Evolutionary conservation across 2,888 invertebrate genomes (phyloP), one percentile per base, ranked within the genome.

Genomic region (Amphipoea lucens): DNA sequence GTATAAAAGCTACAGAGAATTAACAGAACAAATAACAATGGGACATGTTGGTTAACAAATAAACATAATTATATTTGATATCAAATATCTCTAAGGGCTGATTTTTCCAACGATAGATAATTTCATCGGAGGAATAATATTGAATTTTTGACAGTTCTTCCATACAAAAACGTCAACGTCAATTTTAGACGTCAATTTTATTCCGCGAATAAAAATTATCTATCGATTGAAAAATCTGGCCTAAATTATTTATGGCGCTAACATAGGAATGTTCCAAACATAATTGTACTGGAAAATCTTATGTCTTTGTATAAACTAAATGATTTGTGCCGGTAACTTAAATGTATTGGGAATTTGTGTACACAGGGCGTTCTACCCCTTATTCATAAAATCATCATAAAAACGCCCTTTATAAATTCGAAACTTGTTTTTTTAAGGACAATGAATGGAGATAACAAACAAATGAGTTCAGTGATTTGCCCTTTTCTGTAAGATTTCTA

Each of bases 321-420:
- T 66, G 17, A 54, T 87, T 87, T 87, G 89, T 87, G 85, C 87
- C 76, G 74, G 69, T 70, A 57, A 66, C 23, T 71, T 67, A 62
- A 67, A n/a, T 42, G 11, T 70, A 74, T 67, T 75, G n/a, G 42
- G 45, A 62, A 29, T 48, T 67, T 45, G 20, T 40, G 14, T 65
- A 63, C 7, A 36, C 17, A 7, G 62, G 62, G 7, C 3, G 2
- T 17, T 63, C 17, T 20, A 36, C 36, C 9, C 36, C 17, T 23
- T 23, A 65, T 40, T 40, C 40, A 65, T 65, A 65, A 40, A 65
- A 40, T 9, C 63, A 20, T 36, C 9, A 63, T 36, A 63, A 36
- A 36, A 36, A 65, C 9, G 9, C 20, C 36, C 20, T 65, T 65
- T 65, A 65, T 63, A 36, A 63, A 63, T 20, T 63, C 20, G 6